Evolutionary conservation across 1,140 invertebrate genomes (phyloP).

Genomic region (Triops longicaudatus): DNA sequence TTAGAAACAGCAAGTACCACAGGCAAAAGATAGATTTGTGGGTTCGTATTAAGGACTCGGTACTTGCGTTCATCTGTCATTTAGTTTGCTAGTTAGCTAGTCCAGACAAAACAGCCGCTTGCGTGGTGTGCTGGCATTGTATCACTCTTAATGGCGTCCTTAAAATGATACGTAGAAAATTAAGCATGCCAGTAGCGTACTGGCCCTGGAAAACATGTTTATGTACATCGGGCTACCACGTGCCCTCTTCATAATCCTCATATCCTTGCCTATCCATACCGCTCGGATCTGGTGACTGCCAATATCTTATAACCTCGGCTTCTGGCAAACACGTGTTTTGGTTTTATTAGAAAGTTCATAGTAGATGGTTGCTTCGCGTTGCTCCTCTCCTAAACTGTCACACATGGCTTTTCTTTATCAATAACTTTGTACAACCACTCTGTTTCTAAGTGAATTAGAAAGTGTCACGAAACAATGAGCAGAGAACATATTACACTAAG

Average conservation of each 20-base stretch:
- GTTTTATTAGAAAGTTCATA: not conserved
- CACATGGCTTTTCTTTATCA: not conserved
- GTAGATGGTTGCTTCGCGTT: not conserved
- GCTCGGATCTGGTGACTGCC: not conserved
- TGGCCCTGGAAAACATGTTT: not conserved
- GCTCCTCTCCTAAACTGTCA: not conserved
- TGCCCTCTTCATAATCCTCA: not conserved
- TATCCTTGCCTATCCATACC: not conserved
- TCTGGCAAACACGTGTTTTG: not conserved
- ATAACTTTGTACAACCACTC: not conserved
- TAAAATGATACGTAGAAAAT: not conserved
- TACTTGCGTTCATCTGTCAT: too few species aligned
- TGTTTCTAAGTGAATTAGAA: too few species aligned
- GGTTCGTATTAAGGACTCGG: too few species aligned
- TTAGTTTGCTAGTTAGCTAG: too few species aligned
- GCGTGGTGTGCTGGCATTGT: not conserved
- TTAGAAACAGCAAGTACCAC: not conserved
- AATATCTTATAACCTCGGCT: not conserved
- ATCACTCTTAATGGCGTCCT: not conserved
- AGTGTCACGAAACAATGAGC: too few species aligned
- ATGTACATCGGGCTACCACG: not conserved
- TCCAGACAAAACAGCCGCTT: not conserved
- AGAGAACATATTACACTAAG: too few species aligned
- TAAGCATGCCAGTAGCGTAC: not conserved
- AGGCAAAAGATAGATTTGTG: too few species aligned